Conservation (phyloP, 2,113 vertebrate species). For the Edolisoma coerulescens region DNA sequence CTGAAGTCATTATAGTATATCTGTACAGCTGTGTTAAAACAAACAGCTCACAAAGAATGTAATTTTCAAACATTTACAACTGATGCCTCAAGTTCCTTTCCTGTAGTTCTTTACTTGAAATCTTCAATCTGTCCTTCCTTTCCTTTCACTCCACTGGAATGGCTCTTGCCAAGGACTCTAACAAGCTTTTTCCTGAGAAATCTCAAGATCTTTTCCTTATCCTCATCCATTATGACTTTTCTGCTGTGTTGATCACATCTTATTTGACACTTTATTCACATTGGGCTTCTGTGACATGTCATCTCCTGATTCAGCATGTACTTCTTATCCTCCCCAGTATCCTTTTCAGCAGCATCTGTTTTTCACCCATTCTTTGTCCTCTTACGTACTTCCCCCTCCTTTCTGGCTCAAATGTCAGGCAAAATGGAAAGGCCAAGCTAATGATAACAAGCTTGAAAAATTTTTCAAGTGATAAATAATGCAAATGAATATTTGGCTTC, state of each 20-base stretch:
- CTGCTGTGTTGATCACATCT: background rate
- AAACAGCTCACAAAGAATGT: slow-evolving; percentile 62
- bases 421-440: background rate
- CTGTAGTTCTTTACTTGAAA: slow-evolving; percentile 49
- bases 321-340: background rate
- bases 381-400: background rate
- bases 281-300: background rate
- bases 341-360: background rate
- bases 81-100: slow-evolving; percentile 52
- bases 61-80: slow-evolving; percentile 62
- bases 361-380: background rate
- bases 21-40: slow-evolving; percentile 60
- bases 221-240: background rate
- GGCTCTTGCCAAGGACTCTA: background rate
- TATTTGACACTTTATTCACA: background rate
- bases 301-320: background rate
- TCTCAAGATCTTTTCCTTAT: background rate
- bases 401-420: background rate
- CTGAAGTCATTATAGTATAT: slow-evolving; percentile 44
- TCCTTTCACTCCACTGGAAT: background rate
- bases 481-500: background rate
- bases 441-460: background rate
- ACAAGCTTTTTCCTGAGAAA: slow-evolving; percentile 10
- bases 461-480: background rate
- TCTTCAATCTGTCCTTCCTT: slow-evolving; percentile 44